Percentiles rank a stretch among this genome's conserved stretches.
These are phyloP conservation scores for Erebia epiphron DNA, from an alignment of 2,888 invertebrate genomes.

Conservation along the genomic window DNA sequence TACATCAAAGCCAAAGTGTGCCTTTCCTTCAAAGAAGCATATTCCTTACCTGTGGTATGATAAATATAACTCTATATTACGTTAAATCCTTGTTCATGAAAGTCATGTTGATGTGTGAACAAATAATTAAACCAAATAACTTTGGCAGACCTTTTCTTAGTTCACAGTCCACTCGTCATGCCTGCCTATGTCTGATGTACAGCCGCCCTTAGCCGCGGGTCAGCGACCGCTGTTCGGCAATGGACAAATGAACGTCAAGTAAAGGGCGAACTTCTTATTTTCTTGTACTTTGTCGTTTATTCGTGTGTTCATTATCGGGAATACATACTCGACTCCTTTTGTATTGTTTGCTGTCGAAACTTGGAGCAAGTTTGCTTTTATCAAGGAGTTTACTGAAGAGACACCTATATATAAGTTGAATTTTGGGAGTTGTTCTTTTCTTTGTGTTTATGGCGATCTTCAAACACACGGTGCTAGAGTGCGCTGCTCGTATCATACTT, in stretches of 20 bases:
- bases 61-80: too few species aligned
- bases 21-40: too few species aligned
- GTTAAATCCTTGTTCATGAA: too few species aligned
- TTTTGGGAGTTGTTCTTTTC: slow-evolving; percentile 1
- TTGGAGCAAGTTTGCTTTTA: slow-evolving; percentile 16
- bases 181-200: neutral
- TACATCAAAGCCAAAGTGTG: too few species aligned
- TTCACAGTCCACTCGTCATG: neutral
- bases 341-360: slow-evolving; percentile 8
- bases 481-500: too few species aligned
- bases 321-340: slow-evolving; percentile 12
- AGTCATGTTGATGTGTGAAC: neutral
- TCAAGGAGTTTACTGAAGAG: slow-evolving; percentile 9
- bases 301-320: slow-evolving; percentile 19
- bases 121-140: too few species aligned
- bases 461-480: too few species aligned
- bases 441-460: too few species aligned
- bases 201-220: slow-evolving; percentile 2
- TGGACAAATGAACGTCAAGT: slow-evolving; percentile 12
- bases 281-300: slow-evolving; percentile 16
- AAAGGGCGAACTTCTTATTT: slow-evolving; percentile 13
- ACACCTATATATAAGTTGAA: neutral
- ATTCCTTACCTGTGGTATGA: too few species aligned
- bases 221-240: slow-evolving; percentile 4
- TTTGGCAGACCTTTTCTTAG: neutral